Percentiles rank a stretch among this genome's conserved stretches.
Conservation (phyloP, 2,113 vertebrate genomes). For the Leiothrix lutea region DNA sequence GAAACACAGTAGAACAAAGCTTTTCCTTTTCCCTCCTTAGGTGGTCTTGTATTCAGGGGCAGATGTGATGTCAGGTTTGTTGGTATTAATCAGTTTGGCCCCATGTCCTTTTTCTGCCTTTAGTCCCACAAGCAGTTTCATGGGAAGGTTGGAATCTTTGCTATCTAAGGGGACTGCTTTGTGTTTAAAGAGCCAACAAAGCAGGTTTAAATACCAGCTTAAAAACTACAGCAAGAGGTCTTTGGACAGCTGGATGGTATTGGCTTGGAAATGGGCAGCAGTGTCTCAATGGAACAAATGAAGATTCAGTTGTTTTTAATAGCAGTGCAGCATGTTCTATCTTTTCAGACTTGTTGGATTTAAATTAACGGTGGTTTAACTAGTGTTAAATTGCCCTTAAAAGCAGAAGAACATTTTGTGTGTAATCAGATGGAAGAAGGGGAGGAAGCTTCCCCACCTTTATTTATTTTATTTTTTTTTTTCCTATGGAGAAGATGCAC, state of each 20-base stretch:
- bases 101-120: background rate
- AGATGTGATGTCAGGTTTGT: background rate
- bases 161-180: background rate
- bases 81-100: background rate
- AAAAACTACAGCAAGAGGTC: background rate
- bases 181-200: background rate
- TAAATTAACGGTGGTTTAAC: conserved; percentile 36
- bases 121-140: background rate
- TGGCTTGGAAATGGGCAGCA: background rate
- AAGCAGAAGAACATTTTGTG: background rate
- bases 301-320: conserved; percentile 30
- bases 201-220: background rate
- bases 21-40: background rate
- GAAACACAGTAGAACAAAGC: background rate
- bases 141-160: background rate
- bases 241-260: background rate
- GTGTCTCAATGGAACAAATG: background rate
- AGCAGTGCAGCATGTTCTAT: background rate
- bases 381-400: conserved; percentile 47
- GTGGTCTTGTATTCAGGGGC: background rate
- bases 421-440: background rate
- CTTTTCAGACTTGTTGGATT: conserved; percentile 22
- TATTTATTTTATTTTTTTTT: background rate
- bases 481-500: background rate
- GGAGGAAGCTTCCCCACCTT: background rate